These are phyloP conservation scores for Aphelenchoides fujianensis DNA, from an alignment of 1,140 invertebrate species.

Conservation along the genomic window DNA sequence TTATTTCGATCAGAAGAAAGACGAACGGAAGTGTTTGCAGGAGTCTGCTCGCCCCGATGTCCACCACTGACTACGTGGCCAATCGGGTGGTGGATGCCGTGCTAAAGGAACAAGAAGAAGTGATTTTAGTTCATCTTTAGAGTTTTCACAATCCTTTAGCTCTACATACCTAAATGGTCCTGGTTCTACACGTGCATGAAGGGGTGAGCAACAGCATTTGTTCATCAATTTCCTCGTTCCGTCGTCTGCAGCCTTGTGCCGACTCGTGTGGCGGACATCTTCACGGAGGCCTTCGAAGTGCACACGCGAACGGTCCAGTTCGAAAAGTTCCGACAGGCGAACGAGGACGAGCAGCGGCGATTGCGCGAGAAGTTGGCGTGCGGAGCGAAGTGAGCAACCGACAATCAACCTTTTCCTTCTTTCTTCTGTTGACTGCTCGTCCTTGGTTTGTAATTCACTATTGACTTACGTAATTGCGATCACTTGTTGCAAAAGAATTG, in stretches of 20 bases:
- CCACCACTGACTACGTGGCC: background rate
- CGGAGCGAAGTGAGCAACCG: no score
- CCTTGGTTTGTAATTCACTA: no score
- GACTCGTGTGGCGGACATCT: conserved; percentile 7
- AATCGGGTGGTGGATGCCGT: background rate
- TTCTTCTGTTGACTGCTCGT: no score
- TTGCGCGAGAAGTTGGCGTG: no score
- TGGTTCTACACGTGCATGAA: background rate
- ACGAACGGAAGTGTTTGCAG: background rate
- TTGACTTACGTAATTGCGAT: no score
- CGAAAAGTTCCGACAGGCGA: background rate
- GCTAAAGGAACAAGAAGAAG: conserved; percentile 6
- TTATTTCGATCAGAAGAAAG: background rate
- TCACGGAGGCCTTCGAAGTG: background rate
- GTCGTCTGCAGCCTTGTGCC: background rate
- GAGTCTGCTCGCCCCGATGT: conserved; percentile 6
- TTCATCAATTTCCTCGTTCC: background rate
- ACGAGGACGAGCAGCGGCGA: conserved; percentile 5
- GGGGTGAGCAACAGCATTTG: conserved; percentile 6
- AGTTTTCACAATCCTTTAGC: no score
- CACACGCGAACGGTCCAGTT: conserved; percentile 1
- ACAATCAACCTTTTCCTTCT: no score
- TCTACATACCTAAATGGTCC: conserved; percentile 3
- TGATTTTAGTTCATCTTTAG: no score
- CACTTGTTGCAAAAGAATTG: no score